Evolutionary conservation across 2,113 vertebrate species (phyloP), one percentile per base, ranked within the genome.

Genomic region (Myodes glareolus): DNA sequence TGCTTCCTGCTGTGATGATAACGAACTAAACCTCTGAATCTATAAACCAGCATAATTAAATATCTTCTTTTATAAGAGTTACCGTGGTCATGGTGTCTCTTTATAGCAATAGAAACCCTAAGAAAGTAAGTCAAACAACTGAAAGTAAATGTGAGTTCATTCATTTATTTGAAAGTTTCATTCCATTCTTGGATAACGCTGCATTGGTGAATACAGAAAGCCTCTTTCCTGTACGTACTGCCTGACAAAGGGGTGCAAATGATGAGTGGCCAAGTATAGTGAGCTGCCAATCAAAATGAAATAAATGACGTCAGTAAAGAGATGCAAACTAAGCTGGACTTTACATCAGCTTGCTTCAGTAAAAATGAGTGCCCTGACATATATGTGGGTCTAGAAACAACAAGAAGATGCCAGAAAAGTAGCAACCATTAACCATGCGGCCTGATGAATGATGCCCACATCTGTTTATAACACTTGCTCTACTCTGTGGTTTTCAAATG

Each of bases 211-310:
- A 50, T 77, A 36, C 82, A 13, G 81, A 4, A 78, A 63, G 8
- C 7, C 3, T 63, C 29, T 2, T 75, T 78, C 33, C 8, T 75
- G 13, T 58, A 16, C 8, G 72, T 23, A 29, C 33, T 10, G 1
- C 61, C 31, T 58, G 21, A 25, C 25, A 82, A 16, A 21, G n/a
- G 6, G 16, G 5, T 12, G 10, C 14, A 58, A 33, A 50, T 50
- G 52, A 88, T 39, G 63, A 78, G 65, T 2, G 33, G 88, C 12
- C 45, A 55, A 72, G 39, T 75, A 31, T 0, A 67, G 31, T 25
- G 36, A 75, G 52, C 63, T 95, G 14, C 27, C 55, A 76, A 68
- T 80, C 94, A 89, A 84, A 92, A 85, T 72, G 85, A 89, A 52
- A 7, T 4, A 0, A 7, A 63, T 76, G 68, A 36, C 31, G 50